These are phyloP conservation scores for Abrostola tripartita DNA, from an alignment of 2,888 invertebrate genomes.

Conservation along the genomic window DNA sequence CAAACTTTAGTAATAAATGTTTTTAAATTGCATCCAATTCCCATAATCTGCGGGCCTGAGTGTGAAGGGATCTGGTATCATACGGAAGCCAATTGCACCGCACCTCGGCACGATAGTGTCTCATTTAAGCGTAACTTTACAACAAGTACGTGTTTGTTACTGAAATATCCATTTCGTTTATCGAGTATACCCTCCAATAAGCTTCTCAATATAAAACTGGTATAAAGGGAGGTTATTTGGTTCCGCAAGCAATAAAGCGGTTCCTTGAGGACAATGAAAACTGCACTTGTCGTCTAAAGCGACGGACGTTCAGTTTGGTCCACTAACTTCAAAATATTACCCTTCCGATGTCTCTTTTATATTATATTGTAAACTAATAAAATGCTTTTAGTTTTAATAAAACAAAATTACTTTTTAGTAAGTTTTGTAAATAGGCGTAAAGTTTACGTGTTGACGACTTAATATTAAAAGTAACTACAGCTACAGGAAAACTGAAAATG, in stretches of 20 bases:
- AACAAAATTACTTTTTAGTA: too few species aligned
- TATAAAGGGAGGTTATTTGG: constrained; percentile 83
- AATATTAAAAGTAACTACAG: too few species aligned
- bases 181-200: constrained; percentile 67
- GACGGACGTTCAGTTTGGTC: constrained; percentile 47
- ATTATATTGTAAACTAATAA: constrained; percentile 28
- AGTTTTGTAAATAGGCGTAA: too few species aligned
- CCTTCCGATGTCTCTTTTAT: constrained; percentile 36
- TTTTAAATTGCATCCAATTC: background rate
- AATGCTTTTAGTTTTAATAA: constrained; percentile 16
- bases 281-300: constrained; percentile 70
- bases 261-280: constrained; percentile 81
- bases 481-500: too few species aligned
- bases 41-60: background rate
- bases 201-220: constrained; percentile 78
- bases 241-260: constrained; percentile 83
- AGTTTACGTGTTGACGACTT: too few species aligned
- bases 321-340: constrained; percentile 53
- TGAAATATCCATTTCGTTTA: constrained; percentile 57
- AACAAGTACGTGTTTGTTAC: constrained; percentile 40
- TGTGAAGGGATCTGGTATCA: constrained; percentile 15
- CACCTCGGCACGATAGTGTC: constrained; percentile 21
- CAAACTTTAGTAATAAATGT: background rate
- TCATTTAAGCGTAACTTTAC: constrained; percentile 40
- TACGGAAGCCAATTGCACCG: constrained; percentile 30